Evolutionary conservation across 2,888 invertebrate genomes (phyloP).

Genomic region (Drosophila stalkeri): DNA sequence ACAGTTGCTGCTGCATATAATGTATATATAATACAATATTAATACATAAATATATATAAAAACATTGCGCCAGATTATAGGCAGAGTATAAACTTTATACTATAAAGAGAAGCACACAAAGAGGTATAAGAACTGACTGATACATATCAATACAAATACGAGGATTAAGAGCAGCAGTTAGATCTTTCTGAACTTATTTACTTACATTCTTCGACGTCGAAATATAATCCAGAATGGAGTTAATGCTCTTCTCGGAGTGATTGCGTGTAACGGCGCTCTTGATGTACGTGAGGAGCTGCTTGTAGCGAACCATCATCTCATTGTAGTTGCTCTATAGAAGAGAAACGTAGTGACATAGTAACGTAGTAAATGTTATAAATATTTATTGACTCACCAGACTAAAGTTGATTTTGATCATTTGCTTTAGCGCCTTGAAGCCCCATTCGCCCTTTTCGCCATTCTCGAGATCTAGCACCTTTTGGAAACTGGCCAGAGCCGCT

Average conservation of each 20-base stretch:
- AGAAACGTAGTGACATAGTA: slow-evolving; percentile 28
- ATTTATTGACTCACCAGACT: slow-evolving; percentile 89
- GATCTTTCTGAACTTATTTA: background rate
- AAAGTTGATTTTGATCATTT: slow-evolving; percentile 99
- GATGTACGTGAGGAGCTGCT: slow-evolving; percentile 98
- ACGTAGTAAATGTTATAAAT: slow-evolving; percentile 27
- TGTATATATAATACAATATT: background rate
- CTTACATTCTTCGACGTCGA: slow-evolving; percentile 99
- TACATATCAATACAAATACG: no score
- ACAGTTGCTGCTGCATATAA: background rate
- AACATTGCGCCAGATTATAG: no score
- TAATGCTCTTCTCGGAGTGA: slow-evolving; percentile 99
- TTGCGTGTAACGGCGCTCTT: slow-evolving; percentile 99
- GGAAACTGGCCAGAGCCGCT: slow-evolving; percentile 96
- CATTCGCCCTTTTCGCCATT: slow-evolving; percentile 99
- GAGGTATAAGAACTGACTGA: no score
- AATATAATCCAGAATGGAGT: slow-evolving; percentile 99
- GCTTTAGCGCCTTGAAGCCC: slow-evolving; percentile 99
- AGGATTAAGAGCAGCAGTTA: no score
- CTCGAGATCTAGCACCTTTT: slow-evolving; percentile 97
- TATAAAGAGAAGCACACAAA: no score
- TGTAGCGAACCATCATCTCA: slow-evolving; percentile 98
- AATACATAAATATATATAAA: no score
- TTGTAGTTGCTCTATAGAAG: slow-evolving; percentile 91
- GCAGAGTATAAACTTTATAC: no score